Percentiles rank a stretch among this genome's conserved stretches.
Evolutionary conservation across 2,113 vertebrate species (phyloP).

Genomic region (Tonatia bakeri): DNA sequence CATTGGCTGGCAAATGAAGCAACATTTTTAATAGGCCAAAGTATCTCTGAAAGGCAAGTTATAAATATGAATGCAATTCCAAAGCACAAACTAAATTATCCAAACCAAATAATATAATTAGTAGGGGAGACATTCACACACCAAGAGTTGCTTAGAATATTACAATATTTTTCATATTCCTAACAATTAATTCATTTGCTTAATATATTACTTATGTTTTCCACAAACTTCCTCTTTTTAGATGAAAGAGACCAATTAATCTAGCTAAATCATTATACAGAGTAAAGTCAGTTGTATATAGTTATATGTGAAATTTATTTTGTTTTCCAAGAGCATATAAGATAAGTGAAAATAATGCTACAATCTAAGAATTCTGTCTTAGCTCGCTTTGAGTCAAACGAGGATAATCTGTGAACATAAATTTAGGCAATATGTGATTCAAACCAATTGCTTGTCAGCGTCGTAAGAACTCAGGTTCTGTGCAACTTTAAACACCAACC

Average conservation of each 20-base stretch:
- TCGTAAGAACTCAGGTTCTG: neutral
- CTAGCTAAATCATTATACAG: neutral
- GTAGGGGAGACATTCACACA: neutral
- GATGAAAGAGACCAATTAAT: neutral
- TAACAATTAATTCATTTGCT: neutral
- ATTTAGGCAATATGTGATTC: neutral
- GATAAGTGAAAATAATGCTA: neutral
- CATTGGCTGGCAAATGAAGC: neutral
- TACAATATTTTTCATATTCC: constrained; percentile 15
- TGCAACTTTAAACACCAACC: neutral
- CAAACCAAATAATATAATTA: neutral
- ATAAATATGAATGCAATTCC: neutral
- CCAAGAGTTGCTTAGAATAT: neutral
- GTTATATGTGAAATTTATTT: neutral
- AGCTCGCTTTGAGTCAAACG: neutral
- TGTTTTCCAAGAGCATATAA: neutral
- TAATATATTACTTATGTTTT: constrained; percentile 26
- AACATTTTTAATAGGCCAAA: constrained; percentile 37
- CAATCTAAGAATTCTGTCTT: neutral
- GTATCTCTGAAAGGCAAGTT: neutral
- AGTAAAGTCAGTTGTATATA: constrained; percentile 6
- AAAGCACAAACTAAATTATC: neutral
- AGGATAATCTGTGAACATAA: neutral
- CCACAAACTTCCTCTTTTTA: neutral
- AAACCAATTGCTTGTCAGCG: neutral